Percentiles rank a stretch among this genome's conserved stretches.
Conservation (phyloP, 2,888 invertebrate genomes). For the Balanococcus diminutus region DNA sequence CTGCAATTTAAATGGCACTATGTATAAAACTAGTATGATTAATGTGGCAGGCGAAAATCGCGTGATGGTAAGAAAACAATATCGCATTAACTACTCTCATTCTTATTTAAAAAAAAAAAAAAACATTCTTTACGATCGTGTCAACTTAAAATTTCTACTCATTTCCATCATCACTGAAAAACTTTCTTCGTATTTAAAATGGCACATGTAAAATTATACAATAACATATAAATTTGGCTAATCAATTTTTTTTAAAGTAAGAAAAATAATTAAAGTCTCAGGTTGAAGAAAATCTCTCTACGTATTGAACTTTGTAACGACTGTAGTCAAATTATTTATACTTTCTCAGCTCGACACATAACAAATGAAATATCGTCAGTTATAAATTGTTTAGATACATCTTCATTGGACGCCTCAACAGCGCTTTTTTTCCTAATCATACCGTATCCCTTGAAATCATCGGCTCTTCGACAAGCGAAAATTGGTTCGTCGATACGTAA, state of each 20-base stretch:
- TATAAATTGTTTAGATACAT: constrained; percentile 67
- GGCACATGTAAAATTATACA: not conserved
- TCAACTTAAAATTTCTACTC: too few species aligned
- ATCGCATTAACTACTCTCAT: not conserved
- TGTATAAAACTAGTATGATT: not conserved
- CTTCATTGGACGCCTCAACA: constrained; percentile 41
- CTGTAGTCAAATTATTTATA: too few species aligned
- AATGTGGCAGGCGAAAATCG: not conserved
- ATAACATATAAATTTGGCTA: not conserved
- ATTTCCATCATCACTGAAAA: not conserved
- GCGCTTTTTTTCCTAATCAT: constrained; percentile 70
- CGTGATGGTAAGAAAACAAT: not conserved
- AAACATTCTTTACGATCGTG: not conserved
- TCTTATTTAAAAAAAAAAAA: not conserved
- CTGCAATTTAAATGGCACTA: not conserved
- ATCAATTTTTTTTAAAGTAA: not conserved
- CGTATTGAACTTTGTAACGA: too few species aligned
- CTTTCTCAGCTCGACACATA: constrained; percentile 83
- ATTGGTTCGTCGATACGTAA: constrained; percentile 60
- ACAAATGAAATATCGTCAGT: constrained; percentile 80
- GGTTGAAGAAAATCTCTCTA: not conserved
- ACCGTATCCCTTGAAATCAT: constrained; percentile 82
- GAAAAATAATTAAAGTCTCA: not conserved
- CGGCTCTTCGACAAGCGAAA: constrained; percentile 74
- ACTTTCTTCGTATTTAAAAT: not conserved